Conservation (phyloP, 2,797 vertebrate species). For the Varecia variegata region DNA sequence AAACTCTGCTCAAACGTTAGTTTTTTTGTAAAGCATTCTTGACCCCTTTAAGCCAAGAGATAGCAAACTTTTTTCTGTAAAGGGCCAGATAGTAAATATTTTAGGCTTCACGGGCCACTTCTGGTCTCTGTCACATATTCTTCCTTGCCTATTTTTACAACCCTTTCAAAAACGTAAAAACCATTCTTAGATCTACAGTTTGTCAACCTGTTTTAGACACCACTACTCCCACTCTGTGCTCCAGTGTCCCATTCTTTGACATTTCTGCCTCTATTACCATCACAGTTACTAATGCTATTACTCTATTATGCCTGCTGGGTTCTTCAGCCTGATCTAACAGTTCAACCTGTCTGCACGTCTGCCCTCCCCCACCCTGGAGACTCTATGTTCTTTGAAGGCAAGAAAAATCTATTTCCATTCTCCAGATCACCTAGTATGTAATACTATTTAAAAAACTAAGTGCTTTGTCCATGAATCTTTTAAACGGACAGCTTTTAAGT, state of each 20-base stretch:
- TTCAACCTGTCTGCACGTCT: fast-evolving
- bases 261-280: not conserved
- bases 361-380: not conserved
- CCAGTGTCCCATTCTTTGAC: not conserved
- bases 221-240: fast-evolving
- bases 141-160: not conserved
- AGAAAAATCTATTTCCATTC: not conserved
- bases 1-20: not conserved
- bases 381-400: not conserved
- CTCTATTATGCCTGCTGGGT: not conserved
- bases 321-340: fast-evolving
- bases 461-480: not conserved
- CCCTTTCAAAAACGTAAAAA: not conserved
- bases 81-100: not conserved
- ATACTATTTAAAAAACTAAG: not conserved
- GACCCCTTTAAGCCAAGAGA: not conserved
- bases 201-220: not conserved
- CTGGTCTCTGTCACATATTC: not conserved
- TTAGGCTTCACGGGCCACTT: not conserved
- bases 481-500: not conserved
- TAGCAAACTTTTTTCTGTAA: not conserved
- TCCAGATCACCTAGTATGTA: not conserved
- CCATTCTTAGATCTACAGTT: not conserved
- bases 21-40: not conserved
- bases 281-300: too few species aligned